These are phyloP conservation scores for Yasuhikotakia modesta DNA, from an alignment of 2,797 vertebrate species.

Conservation along the genomic window DNA sequence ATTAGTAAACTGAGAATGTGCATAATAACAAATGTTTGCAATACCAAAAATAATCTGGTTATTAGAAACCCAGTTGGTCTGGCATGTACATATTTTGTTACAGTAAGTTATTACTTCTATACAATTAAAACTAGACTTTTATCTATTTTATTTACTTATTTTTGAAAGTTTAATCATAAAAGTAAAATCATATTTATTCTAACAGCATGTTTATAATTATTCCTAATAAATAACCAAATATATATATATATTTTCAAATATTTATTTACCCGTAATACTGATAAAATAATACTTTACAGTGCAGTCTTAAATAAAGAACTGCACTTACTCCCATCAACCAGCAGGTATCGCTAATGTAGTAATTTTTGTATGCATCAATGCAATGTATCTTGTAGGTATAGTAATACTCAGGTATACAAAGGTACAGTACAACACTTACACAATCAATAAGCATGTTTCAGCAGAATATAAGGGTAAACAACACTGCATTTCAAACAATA, in stretches of 20 bases:
- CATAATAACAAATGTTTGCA: conserved; percentile 6
- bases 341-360: conserved; percentile 33
- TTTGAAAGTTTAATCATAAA: not conserved
- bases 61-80: not conserved
- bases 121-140: conserved; percentile 7
- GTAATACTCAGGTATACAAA: conserved; percentile 15
- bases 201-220: not conserved
- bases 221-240: not conserved
- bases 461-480: not conserved
- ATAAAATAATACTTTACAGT: not conserved
- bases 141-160: conserved; percentile 16
- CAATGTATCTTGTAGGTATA: not conserved
- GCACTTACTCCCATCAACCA: conserved; percentile 30
- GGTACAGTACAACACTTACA: not conserved
- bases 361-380: conserved; percentile 14
- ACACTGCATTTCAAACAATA: not conserved
- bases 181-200: not conserved
- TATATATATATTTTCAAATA: conserved; percentile 1
- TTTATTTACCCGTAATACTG: not conserved
- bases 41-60: not conserved
- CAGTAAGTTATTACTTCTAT: not conserved
- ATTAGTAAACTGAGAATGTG: not conserved
- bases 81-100: conserved; percentile 17
- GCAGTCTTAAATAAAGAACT: not conserved
- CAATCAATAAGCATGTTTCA: conserved; percentile 5